Conservation (phyloP, 2,888 invertebrate species). For the Archips xylosteana region DNA sequence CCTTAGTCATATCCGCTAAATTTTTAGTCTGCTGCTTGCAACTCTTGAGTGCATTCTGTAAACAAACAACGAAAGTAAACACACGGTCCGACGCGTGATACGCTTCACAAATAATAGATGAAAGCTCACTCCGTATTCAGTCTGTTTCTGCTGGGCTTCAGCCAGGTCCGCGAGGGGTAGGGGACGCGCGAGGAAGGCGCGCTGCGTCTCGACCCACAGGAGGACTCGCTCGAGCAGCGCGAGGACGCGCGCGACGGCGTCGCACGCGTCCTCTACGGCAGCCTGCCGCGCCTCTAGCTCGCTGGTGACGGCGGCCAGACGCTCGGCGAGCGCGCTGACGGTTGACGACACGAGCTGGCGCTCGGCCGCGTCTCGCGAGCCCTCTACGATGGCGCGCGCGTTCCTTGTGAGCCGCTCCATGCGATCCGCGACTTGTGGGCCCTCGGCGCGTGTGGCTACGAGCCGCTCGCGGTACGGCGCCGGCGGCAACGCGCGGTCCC, state of each 20-base stretch:
- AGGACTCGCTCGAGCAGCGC: conserved; percentile 92
- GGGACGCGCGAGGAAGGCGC: conserved; percentile 91
- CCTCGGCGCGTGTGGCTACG: conserved; percentile 91
- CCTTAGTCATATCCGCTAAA: conserved; percentile 96
- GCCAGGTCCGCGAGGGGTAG: conserved; percentile 91
- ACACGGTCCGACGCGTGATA: background rate
- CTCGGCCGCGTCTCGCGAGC: conserved; percentile 92
- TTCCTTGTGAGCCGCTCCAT: conserved; percentile 92
- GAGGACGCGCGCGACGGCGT: conserved; percentile 95
- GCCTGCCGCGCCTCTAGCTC: conserved; percentile 94
- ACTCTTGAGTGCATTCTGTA: conserved; percentile 93
- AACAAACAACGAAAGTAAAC: conserved; percentile 47
- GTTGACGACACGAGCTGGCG: conserved; percentile 91
- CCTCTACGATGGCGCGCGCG: conserved; percentile 92
- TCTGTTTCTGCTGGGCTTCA: conserved; percentile 93
- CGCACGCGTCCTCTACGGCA: conserved; percentile 94
- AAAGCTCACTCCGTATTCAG: conserved; percentile 92
- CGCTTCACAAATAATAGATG: background rate
- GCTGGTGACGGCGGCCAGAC: conserved; percentile 90
- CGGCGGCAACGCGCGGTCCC: conserved; percentile 92
- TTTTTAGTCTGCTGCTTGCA: conserved; percentile 95
- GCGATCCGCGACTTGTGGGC: conserved; percentile 89
- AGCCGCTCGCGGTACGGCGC: conserved; percentile 91
- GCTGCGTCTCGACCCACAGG: conserved; percentile 94
- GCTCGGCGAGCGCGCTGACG: conserved; percentile 90